Conservation (phyloP, 1,140 invertebrate species). For the Cotesia vestalis region DNA sequence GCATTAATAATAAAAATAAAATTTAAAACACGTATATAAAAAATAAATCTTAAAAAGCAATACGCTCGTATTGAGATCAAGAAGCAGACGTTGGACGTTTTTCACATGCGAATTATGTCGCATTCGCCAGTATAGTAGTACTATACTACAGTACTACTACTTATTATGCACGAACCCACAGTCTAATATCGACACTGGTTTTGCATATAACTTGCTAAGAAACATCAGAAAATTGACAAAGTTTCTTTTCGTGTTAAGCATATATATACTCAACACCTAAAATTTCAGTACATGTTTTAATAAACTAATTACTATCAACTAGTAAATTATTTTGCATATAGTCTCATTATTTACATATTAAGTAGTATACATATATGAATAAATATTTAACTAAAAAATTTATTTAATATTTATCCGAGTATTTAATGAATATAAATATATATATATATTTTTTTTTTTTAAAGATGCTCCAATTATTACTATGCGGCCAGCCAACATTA, state of each 20-base stretch:
- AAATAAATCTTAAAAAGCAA: conserved; percentile 18
- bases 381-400: neutral
- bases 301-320: neutral
- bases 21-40: conserved; percentile 22
- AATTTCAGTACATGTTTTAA: no score
- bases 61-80: neutral
- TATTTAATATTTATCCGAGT: neutral
- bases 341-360: neutral
- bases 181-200: conserved; percentile 34
- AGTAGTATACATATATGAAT: no score
- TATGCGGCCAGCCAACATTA: conserved; percentile 77
- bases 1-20: conserved; percentile 57
- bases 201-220: conserved; percentile 31
- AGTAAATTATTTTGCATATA: neutral
- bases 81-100: conserved; percentile 24
- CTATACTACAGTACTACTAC: neutral
- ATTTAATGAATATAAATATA: neutral
- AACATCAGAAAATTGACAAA: conserved; percentile 36
- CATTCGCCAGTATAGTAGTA: neutral
- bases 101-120: conserved; percentile 27
- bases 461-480: conserved; percentile 83
- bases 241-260: conserved; percentile 15
- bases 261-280: neutral
- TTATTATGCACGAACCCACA: conserved; percentile 34
- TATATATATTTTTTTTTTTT: conserved; percentile 11